Evolutionary conservation across 2,888 invertebrate genomes (phyloP).

Genomic region (Hirtodrosophila histrioides): DNA sequence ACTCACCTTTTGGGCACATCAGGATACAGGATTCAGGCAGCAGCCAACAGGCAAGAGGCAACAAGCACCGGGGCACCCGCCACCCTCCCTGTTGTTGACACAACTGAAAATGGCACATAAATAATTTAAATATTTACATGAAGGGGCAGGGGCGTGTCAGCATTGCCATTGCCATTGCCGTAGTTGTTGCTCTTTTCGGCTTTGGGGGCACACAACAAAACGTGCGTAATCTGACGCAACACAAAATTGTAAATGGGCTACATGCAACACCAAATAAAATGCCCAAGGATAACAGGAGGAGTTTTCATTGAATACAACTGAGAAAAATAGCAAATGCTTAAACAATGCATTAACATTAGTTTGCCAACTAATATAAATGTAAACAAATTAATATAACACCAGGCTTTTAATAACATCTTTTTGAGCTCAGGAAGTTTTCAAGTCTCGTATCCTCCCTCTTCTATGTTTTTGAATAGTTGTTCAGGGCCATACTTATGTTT

Average conservation of each 20-base stretch:
- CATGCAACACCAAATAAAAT: conserved; percentile 13
- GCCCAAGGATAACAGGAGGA: background rate
- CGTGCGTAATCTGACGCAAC: conserved; percentile 59
- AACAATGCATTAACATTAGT: background rate
- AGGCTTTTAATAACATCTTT: too few relatives aligned
- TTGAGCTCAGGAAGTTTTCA: too few relatives aligned
- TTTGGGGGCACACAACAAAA: conserved; percentile 37
- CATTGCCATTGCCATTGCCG: conserved; percentile 1
- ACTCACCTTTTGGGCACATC: conserved; percentile 17
- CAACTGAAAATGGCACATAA: conserved; percentile 73
- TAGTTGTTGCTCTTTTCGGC: conserved; percentile 19
- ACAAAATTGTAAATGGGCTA: conserved; percentile 23
- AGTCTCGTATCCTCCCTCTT: too few relatives aligned
- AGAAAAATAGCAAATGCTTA: background rate
- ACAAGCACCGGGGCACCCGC: background rate
- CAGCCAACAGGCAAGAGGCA: too few relatives aligned
- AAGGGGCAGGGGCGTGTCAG: conserved; percentile 13
- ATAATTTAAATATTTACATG: conserved; percentile 75
- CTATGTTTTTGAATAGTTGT: too few relatives aligned
- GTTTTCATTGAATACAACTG: background rate
- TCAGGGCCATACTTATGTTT: too few relatives aligned
- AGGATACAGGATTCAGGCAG: too few relatives aligned
- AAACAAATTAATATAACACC: too few relatives aligned
- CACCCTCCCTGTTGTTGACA: conserved; percentile 52
- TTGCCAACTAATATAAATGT: too few relatives aligned